Base-by-base conservation (phyloP, 2,888 invertebrate genomes). In the Hartigia nigra region DNA sequence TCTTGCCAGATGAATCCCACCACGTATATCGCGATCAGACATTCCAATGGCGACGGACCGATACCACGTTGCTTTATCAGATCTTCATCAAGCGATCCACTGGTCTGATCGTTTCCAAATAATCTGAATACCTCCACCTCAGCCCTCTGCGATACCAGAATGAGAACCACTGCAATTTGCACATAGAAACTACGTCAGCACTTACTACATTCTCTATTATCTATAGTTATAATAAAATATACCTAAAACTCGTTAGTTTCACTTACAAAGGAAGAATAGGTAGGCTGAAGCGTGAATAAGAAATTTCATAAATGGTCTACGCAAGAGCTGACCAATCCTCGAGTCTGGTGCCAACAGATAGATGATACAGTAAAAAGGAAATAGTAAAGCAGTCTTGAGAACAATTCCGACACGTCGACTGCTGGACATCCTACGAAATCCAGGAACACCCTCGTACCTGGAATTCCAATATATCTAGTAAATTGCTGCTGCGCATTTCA, bases 241-340 rank as follows among this genome's bases (percentile, higher is more conserved):
- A 55, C 55, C 23, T 55, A 55, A 23, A 55, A 55, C 23, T 55
- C 55, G 23, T 55, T 23, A 55, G 55, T 72, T 34, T 72, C 84
- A 95, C 97, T 96, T 92, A 98, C 98, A 93, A 81, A 99, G 93
- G 91, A 98, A 99, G 92, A 97, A 97, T 83, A 98, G 92, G 91
- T 99, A 99, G 23, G 98, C 98, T 0, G 98, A 96, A 12, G 98
- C 98, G 89, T 98, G 98, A 77, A 97, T 96, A 88, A 99, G 94
- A 91, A 99, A 99, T 92, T 98, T 98, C 96, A 99, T 97, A 90
- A 98, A 98, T 0, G 99, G 98, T 91, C 97, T 97, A 84, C 97
- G 94, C 95, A 98, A 96, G 37, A 98, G 93, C 86, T 94, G 95
- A 0, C 98, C 98, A 12, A 95, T 94, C 5, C 93, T 92, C 76